phyloP scores from a whole-genome alignment of 2,888 invertebrate genomes.

The Andrena chrysosceles region DNA sequence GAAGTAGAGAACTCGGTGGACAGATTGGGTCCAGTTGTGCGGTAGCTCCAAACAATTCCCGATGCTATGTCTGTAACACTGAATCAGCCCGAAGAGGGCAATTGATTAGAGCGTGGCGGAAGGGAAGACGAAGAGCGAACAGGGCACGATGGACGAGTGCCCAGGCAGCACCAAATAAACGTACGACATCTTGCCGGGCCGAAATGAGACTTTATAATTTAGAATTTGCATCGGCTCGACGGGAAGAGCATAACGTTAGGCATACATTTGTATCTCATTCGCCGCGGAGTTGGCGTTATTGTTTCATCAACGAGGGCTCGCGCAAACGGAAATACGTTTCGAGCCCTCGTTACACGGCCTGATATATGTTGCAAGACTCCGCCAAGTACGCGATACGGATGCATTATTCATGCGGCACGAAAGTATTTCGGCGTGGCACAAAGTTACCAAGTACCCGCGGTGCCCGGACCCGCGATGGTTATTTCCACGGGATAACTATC shows the following conservation, averaged over 20 bases:
- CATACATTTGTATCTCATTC: conserved; percentile 22
- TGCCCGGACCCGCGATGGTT: conserved; percentile 56
- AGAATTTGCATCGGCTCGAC: background rate
- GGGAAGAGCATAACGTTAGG: background rate
- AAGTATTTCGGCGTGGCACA: conserved; percentile 63
- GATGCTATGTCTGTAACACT: too few species aligned
- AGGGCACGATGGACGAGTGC: background rate
- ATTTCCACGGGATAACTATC: conserved; percentile 67
- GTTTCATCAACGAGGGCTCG: conserved; percentile 56
- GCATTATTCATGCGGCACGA: conserved; percentile 69
- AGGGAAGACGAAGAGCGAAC: background rate
- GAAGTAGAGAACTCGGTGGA: too few species aligned
- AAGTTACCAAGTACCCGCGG: conserved; percentile 46
- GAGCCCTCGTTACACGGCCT: conserved; percentile 60
- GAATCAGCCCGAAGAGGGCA: background rate
- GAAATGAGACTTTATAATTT: conserved; percentile 18
- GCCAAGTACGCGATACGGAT: conserved; percentile 53
- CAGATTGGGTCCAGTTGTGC: too few species aligned
- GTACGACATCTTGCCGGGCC: background rate
- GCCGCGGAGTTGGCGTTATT: conserved; percentile 31
- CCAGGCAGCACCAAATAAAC: conserved; percentile 1
- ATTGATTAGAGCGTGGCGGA: background rate
- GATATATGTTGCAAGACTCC: conserved; percentile 54
- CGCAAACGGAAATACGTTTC: conserved; percentile 59
- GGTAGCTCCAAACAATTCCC: too few species aligned